These are phyloP conservation scores for Rhinolophus ferrumequinum DNA, from an alignment of 2,113 vertebrate species.

Conservation along the genomic window DNA sequence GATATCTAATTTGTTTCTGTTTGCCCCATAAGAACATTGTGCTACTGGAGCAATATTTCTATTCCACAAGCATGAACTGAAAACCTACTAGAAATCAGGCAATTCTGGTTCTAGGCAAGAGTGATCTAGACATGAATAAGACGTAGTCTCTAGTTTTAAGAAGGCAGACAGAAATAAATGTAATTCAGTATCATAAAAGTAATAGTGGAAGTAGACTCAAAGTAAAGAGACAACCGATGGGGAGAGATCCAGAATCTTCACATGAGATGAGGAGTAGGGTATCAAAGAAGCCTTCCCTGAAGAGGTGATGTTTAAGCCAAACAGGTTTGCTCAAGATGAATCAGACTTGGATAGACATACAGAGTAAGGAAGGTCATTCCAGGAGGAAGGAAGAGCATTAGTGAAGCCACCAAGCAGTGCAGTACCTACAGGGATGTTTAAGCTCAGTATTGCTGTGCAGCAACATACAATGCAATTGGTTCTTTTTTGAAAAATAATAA, in stretches of 20 bases:
- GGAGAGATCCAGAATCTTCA: background rate
- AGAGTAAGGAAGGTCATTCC: background rate
- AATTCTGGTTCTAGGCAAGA: background rate
- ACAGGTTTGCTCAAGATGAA: background rate
- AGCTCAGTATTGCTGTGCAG: background rate
- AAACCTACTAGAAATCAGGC: background rate
- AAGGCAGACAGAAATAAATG: background rate
- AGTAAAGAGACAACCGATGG: background rate
- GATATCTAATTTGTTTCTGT: background rate
- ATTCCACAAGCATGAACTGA: background rate
- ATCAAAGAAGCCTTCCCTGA: background rate
- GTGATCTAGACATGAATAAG: background rate
- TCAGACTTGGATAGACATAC: background rate
- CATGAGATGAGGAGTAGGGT: background rate
- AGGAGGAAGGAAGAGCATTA: background rate
- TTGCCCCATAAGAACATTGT: background rate
- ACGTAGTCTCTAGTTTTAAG: background rate
- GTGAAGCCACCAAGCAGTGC: background rate
- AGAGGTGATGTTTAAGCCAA: background rate
- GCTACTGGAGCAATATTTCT: background rate
- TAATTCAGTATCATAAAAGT: background rate
- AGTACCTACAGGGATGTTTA: background rate
- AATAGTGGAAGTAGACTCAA: background rate
- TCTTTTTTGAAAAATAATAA: background rate
- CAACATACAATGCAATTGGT: background rate